These are phyloP conservation scores for Scolopax bukidnonensis DNA, from an alignment of 2,797 vertebrate genomes.

Conservation along the genomic window DNA sequence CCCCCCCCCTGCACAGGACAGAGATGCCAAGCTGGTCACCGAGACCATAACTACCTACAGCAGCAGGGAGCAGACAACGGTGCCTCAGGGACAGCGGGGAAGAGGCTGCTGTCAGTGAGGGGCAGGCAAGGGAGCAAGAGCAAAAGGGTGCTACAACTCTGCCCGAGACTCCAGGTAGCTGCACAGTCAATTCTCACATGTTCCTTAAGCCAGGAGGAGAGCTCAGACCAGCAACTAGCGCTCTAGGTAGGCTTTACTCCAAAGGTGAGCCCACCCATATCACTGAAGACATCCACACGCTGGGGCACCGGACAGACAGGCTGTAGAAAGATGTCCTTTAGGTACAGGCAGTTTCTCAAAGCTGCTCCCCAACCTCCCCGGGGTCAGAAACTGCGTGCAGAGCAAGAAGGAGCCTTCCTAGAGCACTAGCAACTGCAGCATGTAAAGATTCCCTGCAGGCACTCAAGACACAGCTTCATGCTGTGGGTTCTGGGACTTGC, in stretches of 20 bases:
- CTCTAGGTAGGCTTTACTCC: slow-evolving; percentile 52
- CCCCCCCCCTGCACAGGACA: neutral
- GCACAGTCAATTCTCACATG: slow-evolving; percentile 36
- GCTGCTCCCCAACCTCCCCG: neutral
- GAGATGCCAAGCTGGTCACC: neutral
- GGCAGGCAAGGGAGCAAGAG: slow-evolving; percentile 1
- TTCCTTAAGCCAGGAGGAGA: slow-evolving; percentile 44
- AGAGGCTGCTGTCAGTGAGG: neutral
- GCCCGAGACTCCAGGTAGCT: neutral
- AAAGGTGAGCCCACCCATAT: slow-evolving; percentile 36
- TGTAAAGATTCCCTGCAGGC: neutral
- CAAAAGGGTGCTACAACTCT: neutral
- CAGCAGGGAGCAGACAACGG: neutral
- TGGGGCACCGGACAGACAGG: neutral
- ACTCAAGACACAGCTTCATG: neutral
- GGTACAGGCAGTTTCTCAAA: neutral
- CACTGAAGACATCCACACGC: slow-evolving; percentile 23
- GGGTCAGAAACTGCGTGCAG: neutral
- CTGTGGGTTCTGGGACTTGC: neutral
- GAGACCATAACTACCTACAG: neutral
- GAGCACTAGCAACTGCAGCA: neutral
- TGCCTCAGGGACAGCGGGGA: neutral
- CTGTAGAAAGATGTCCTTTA: slow-evolving; percentile 46
- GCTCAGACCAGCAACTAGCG: slow-evolving; percentile 10
- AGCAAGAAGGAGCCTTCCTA: neutral